Percentiles rank a stretch among this genome's conserved stretches.
These are phyloP conservation scores for Neodon shergylaensis DNA, from an alignment of 2,113 vertebrate genomes.

Conservation along the genomic window DNA sequence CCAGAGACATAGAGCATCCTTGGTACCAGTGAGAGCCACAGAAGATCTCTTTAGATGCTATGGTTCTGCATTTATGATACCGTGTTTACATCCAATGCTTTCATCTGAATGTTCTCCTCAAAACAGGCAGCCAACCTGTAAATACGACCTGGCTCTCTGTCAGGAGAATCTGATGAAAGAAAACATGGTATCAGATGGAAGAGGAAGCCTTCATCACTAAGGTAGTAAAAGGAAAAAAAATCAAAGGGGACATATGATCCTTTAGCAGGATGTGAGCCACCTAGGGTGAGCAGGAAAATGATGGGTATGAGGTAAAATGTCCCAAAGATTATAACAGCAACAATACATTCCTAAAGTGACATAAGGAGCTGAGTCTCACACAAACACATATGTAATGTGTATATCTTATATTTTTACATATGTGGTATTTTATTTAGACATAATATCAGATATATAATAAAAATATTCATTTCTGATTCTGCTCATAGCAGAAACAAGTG, in stretches of 20 bases:
- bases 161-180: neutral
- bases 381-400: neutral
- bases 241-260: neutral
- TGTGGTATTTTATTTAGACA: neutral
- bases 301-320: neutral
- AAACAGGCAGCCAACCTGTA: too few species aligned
- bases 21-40: neutral
- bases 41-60: neutral
- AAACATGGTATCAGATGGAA: neutral
- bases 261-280: neutral
- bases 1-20: neutral
- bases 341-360: neutral
- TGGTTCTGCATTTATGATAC: neutral
- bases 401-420: neutral
- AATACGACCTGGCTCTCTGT: neutral
- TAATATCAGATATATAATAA: neutral
- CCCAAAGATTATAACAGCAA: neutral
- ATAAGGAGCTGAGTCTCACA: neutral
- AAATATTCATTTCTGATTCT: neutral
- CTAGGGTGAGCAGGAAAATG: neutral
- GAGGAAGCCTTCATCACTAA: neutral
- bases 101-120: neutral
- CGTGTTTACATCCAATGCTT: neutral
- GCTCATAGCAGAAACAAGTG: neutral
- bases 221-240: neutral